Base-by-base conservation (phyloP, 2,888 invertebrate genomes). In the Scaeva pyrastri region DNA sequence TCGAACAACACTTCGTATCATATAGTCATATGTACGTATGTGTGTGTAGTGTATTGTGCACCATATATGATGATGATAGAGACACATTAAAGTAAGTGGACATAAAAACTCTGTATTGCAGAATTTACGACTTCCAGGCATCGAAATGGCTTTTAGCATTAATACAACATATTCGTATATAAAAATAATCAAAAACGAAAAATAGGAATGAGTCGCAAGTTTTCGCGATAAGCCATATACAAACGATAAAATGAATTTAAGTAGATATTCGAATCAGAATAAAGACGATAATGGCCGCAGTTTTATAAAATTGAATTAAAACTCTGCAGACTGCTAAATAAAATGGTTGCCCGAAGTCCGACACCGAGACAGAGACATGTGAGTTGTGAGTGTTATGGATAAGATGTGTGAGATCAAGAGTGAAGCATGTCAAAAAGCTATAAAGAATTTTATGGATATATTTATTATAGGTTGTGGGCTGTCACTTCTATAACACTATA, bases 31-130 rank as follows among this genome's bases (percentile, higher is more conserved):
- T 3, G 5, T 1, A 11, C 14, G 23, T 23, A 16, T n/a, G 2
- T 11, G n/a, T n/a, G n/a, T 11, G n/a, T 12, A 50, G 56, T 43
- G 78, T 55, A 31, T n/a, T n/a, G n/a, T 5, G 4, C 8, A 31
- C 6, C 31, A 31, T 31, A 31, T 31, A 31, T 7, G 31, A 31
- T 7, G 31, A 31, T 31, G 31, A 4, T 31, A 31, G 31, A 31
- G 31, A 31, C 31, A 74, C 78, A 70, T 60, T 78, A 74, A 83
- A 78, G 73, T 79, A 74, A 79, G 74, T 83, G 19, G 52, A 74
- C 83, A 79, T 83, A 78, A 83, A 83, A 78, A 56, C 19, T 78
- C 78, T 56, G 56, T 70, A 74, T 74, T 68, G 70, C 41, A 26
- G 16, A 74, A 74, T 79, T 83, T 78, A 83, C 79, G 78, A 83